A percentile compares a stretch with the other conserved stretches of the same genome.
These are phyloP conservation scores for Mythimna ferrago DNA, from an alignment of 2,888 invertebrate species.

Conservation along the genomic window DNA sequence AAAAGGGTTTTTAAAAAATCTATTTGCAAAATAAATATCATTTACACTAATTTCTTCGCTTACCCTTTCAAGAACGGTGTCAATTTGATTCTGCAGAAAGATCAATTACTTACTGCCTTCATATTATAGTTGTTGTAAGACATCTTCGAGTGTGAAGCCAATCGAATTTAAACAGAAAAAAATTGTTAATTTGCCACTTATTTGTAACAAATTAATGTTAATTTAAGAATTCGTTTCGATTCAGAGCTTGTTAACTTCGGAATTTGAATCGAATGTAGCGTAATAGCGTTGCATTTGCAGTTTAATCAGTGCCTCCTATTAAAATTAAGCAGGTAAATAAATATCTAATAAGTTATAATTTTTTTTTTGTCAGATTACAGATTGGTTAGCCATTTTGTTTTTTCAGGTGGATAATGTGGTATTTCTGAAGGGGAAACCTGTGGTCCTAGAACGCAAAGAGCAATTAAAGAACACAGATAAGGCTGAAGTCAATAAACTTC, in stretches of 20 bases:
- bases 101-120: neutral
- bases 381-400: too few relatives aligned
- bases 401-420: too few relatives aligned
- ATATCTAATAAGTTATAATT: neutral
- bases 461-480: too few relatives aligned
- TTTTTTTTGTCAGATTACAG: too few relatives aligned
- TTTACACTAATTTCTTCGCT: neutral
- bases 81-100: neutral
- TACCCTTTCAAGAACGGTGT: neutral
- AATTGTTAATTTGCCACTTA: neutral
- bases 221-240: slow-evolving; percentile 16
- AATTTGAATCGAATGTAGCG: neutral
- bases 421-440: too few relatives aligned
- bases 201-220: neutral
- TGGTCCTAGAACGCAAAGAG: too few relatives aligned
- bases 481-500: too few relatives aligned
- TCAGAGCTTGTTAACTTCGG: neutral
- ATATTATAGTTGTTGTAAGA: neutral
- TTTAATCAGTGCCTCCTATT: neutral
- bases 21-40: too few relatives aligned
- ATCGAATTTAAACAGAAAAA: neutral
- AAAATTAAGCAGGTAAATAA: neutral
- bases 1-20: too few relatives aligned
- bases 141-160: slow-evolving; percentile 1
- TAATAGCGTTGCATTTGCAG: slow-evolving; percentile 1